These are phyloP conservation scores for Carassius gibelio DNA, from an alignment of 2,113 vertebrate genomes.

Conservation along the genomic window DNA sequence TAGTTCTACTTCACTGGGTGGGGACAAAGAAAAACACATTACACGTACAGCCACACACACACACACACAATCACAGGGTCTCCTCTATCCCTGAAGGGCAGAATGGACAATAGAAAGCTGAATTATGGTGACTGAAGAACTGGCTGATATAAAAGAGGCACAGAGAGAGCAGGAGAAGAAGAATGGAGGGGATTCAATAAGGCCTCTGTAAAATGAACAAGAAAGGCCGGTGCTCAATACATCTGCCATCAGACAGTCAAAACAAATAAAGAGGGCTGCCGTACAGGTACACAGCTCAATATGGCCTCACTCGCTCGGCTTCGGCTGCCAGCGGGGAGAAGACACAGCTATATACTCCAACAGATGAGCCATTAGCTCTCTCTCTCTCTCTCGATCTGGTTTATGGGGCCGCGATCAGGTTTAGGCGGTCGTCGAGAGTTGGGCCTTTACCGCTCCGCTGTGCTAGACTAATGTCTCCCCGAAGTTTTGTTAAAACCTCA, in stretches of 20 bases:
- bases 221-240: slow-evolving; percentile 71
- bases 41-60: slow-evolving; percentile 49
- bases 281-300: slow-evolving; percentile 70
- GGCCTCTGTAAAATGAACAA: slow-evolving; percentile 71
- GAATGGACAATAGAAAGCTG: slow-evolving; percentile 64
- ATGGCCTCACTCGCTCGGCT: slow-evolving; percentile 67
- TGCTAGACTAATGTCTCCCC: too few species aligned
- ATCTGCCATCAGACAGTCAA: slow-evolving; percentile 73
- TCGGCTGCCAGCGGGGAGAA: slow-evolving; percentile 67
- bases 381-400: slow-evolving; percentile 24
- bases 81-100: slow-evolving; percentile 60
- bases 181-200: slow-evolving; percentile 59
- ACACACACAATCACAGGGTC: slow-evolving; percentile 32
- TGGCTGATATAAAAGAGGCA: slow-evolving; percentile 55
- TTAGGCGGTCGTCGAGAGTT: slow-evolving; percentile 43
- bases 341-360: slow-evolving; percentile 68
- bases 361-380: slow-evolving; percentile 70
- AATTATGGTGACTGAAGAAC: slow-evolving; percentile 63
- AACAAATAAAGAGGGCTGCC: slow-evolving; percentile 73
- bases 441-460: too few species aligned
- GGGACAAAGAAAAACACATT: slow-evolving; percentile 11
- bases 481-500: slow-evolving; percentile 36
- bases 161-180: slow-evolving; percentile 25
- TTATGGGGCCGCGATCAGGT: too few species aligned
- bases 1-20: slow-evolving; percentile 9